phyloP scores from a whole-genome alignment of 2,797 vertebrate genomes.

The Emys orbicularis region DNA sequence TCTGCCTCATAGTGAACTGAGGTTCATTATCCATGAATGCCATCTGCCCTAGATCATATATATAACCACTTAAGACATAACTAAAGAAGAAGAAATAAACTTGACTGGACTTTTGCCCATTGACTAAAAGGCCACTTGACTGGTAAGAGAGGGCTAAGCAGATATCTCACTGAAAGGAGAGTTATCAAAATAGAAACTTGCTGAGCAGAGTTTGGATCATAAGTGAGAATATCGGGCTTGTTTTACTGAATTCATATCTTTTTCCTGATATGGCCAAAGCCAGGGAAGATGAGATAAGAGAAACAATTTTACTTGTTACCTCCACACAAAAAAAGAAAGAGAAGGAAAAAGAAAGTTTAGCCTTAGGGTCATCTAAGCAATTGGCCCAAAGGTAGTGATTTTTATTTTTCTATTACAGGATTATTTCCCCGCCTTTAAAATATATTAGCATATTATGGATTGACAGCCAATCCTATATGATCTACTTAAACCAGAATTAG shows the following conservation, averaged over 20 bases:
- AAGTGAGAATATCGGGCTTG: neutral
- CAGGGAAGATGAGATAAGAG: neutral
- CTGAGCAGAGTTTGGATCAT: neutral
- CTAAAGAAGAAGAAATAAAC: slow-evolving; percentile 25
- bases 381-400: neutral
- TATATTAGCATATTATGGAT: neutral
- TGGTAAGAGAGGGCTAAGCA: neutral
- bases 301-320: neutral
- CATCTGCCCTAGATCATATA: slow-evolving; percentile 61
- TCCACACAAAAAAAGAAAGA: neutral
- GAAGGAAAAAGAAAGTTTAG: neutral
- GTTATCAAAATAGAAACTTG: slow-evolving; percentile 9
- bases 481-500: neutral
- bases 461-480: neutral
- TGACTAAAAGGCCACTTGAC: neutral
- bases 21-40: slow-evolving; percentile 39
- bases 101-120: slow-evolving; percentile 16
- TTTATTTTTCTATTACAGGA: neutral
- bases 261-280: neutral
- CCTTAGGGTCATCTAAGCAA: neutral
- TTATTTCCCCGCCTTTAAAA: neutral
- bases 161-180: neutral
- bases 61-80: slow-evolving; percentile 13
- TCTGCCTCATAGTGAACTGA: neutral
- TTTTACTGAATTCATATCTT: neutral